Conservation (phyloP, 2,888 invertebrate species). For the Tetranychus truncatus region DNA sequence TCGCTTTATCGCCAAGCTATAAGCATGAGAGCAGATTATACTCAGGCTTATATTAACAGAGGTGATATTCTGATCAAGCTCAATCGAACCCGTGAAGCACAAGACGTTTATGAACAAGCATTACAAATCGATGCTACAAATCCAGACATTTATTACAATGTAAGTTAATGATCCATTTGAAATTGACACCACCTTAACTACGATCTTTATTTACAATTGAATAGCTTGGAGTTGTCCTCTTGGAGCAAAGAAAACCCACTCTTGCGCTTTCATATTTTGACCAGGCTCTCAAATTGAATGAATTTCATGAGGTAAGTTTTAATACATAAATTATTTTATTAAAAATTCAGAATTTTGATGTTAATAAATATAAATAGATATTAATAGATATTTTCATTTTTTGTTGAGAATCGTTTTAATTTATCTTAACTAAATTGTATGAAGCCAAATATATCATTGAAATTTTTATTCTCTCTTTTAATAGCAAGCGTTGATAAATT, state of each 20-base stretch:
- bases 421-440: too few relatives aligned
- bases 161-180: slow-evolving; percentile 38
- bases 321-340: too few relatives aligned
- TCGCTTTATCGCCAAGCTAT: slow-evolving; percentile 80
- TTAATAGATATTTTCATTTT: too few relatives aligned
- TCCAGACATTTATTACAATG: slow-evolving; percentile 84
- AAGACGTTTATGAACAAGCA: slow-evolving; percentile 80
- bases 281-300: slow-evolving; percentile 74
- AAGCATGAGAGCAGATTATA: slow-evolving; percentile 87
- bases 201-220: background rate
- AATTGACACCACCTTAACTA: background rate
- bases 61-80: slow-evolving; percentile 87
- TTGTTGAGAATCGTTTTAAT: too few relatives aligned
- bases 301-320: slow-evolving; percentile 51
- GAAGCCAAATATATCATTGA: background rate
- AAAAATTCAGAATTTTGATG: too few relatives aligned
- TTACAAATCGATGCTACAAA: slow-evolving; percentile 77
- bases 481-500: slow-evolving; percentile 60
- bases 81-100: slow-evolving; percentile 79
- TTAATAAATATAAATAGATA: too few relatives aligned
- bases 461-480: slow-evolving; percentile 12
- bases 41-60: slow-evolving; percentile 87
- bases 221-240: slow-evolving; percentile 74
- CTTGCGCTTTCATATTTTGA: slow-evolving; percentile 79
- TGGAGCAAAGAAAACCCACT: slow-evolving; percentile 75